Evolutionary conservation across 2,888 invertebrate genomes (phyloP).

Genomic region (Melikaiella ostensackeni): DNA sequence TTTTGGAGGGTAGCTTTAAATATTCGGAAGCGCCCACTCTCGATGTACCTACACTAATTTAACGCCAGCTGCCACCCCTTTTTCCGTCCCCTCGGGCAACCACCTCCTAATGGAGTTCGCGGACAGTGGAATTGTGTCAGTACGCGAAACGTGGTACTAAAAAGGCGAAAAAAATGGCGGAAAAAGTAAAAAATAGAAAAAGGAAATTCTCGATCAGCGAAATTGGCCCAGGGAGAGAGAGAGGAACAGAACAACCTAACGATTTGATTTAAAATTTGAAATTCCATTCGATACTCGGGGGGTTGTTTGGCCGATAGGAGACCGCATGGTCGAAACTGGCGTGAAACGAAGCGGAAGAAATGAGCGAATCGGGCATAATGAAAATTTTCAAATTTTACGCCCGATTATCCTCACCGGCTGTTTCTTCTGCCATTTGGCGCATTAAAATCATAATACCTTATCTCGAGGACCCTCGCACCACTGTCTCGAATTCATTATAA

Average conservation of each 20-base stretch:
- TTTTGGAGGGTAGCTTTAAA: conserved; percentile 64
- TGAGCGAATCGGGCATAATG: conserved; percentile 63
- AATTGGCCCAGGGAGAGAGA: conserved; percentile 48
- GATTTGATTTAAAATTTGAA: conserved; percentile 53
- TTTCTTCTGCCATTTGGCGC: conserved; percentile 71
- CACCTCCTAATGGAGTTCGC: conserved; percentile 43
- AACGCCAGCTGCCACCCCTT: conserved; percentile 46
- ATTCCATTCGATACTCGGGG: conserved; percentile 45
- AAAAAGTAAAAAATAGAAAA: conserved; percentile 47
- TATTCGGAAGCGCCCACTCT: conserved; percentile 58
- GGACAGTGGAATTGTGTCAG: conserved; percentile 42
- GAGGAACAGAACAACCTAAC: conserved; percentile 35
- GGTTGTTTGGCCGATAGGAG: conserved; percentile 23
- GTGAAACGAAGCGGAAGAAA: conserved; percentile 62
- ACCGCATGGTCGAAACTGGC: conserved; percentile 50
- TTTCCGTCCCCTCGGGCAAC: conserved; percentile 2
- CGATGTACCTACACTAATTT: conserved; percentile 44
- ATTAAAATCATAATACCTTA: conserved; percentile 70
- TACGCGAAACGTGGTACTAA: conserved; percentile 32
- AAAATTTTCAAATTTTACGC: conserved; percentile 77
- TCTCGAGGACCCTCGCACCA: conserved; percentile 55
- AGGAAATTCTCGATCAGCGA: conserved; percentile 52
- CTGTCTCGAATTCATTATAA: conserved; percentile 66
- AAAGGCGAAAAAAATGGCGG: conserved; percentile 47
- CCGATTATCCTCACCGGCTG: conserved; percentile 68